Evolutionary conservation across 2,888 invertebrate genomes (phyloP).

Genomic region (Drepanosiphum platanoidis): DNA sequence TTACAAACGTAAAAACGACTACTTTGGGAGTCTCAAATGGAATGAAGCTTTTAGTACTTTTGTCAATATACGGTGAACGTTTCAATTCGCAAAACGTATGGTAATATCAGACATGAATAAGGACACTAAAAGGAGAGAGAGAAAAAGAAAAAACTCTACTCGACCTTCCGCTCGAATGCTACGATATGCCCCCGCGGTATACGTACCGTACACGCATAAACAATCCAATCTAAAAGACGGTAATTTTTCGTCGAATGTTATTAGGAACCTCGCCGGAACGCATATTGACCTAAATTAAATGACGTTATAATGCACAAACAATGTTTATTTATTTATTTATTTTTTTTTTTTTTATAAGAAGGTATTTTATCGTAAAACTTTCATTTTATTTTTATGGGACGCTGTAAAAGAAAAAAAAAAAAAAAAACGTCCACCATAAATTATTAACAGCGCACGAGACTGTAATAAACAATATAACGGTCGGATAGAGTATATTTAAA

Average conservation of each 20-base stretch:
- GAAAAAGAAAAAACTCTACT: conserved; percentile 1
- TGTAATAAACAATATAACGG: conserved; percentile 20
- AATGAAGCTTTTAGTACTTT: conserved; percentile 38
- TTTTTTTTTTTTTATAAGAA: conserved; percentile 23
- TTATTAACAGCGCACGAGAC: conserved; percentile 34
- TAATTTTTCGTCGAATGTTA: background rate
- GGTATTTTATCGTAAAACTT: conserved; percentile 45
- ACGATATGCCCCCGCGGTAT: background rate
- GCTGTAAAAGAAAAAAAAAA: background rate
- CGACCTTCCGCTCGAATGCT: background rate
- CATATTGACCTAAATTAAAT: conserved; percentile 31
- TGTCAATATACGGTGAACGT: conserved; percentile 23
- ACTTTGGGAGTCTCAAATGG: conserved; percentile 29
- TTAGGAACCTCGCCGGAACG: background rate
- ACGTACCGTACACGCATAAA: background rate
- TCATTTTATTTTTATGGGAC: conserved; percentile 6
- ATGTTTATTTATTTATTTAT: too few relatives aligned
- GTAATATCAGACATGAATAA: conserved; percentile 27
- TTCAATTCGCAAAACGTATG: conserved; percentile 45
- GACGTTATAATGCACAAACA: conserved; percentile 11
- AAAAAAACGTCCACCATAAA: conserved; percentile 23
- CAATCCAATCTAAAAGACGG: conserved; percentile 21
- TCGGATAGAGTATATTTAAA: conserved; percentile 20
- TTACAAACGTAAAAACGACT: conserved; percentile 43
- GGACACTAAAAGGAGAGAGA: background rate